These are phyloP conservation scores for Enteromius afrohamiltoni DNA, from an alignment of 2,797 vertebrate genomes.

Conservation along the genomic window DNA sequence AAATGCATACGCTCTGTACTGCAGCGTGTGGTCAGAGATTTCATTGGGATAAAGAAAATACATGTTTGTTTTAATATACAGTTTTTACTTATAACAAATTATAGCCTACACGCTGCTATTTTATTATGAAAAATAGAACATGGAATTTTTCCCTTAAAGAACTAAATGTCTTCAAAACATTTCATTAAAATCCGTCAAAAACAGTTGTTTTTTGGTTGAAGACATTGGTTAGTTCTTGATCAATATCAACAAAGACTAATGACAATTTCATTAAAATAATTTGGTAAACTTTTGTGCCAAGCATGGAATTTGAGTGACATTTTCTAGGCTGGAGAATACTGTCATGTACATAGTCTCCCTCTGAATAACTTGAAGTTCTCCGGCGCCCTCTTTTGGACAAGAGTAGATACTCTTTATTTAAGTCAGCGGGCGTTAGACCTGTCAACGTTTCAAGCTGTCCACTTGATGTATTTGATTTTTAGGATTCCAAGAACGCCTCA, in stretches of 20 bases:
- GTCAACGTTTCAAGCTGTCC: not conserved
- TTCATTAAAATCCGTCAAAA: not conserved
- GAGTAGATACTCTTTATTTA: not conserved
- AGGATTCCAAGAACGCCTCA: not conserved
- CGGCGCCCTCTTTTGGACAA: constrained; percentile 28
- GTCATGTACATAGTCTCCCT: not conserved
- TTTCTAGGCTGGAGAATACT: no score
- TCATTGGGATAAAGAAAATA: not conserved
- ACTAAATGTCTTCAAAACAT: not conserved
- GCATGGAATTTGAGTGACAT: not conserved
- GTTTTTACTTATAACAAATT: not conserved
- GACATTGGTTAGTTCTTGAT: not conserved
- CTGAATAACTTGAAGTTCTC: not conserved
- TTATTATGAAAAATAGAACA: not conserved
- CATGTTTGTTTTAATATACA: not conserved
- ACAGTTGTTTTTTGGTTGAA: not conserved
- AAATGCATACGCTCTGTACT: not conserved
- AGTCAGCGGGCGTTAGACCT: not conserved
- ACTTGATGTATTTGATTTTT: not conserved
- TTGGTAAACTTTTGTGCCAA: not conserved
- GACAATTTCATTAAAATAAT: not conserved
- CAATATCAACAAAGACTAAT: not conserved
- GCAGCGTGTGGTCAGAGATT: not conserved
- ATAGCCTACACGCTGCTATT: not conserved
- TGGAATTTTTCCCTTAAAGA: not conserved